Conservation (phyloP, 2,113 vertebrate genomes). For the Oophaga pumilio region DNA sequence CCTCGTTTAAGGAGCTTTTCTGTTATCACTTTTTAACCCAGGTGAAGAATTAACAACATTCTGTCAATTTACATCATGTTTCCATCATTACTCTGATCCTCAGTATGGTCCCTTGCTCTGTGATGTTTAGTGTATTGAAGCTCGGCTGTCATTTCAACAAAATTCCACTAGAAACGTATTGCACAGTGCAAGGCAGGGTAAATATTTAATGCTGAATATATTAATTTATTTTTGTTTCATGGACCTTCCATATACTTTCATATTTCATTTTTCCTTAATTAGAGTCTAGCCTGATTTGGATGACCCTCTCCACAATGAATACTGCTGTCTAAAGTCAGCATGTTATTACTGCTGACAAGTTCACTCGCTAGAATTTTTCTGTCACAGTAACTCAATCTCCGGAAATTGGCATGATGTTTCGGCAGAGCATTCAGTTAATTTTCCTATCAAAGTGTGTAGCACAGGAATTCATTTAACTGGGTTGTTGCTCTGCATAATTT, state of each 20-base stretch:
- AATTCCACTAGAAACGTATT: not conserved
- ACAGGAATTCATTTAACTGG: slow-evolving; percentile 9
- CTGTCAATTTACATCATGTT: not conserved
- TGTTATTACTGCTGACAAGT: slow-evolving; percentile 51
- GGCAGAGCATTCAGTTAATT: slow-evolving; percentile 13
- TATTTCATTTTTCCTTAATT: slow-evolving; percentile 30
- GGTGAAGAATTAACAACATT: not conserved
- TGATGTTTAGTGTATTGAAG: not conserved
- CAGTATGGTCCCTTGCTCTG: not conserved
- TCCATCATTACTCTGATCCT: not conserved
- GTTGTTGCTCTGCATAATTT: not conserved
- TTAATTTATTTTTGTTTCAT: not conserved
- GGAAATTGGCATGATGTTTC: slow-evolving; percentile 10
- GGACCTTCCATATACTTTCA: not conserved
- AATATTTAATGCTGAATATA: not conserved
- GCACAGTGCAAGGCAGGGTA: not conserved
- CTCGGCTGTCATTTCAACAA: not conserved
- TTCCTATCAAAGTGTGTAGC: not conserved
- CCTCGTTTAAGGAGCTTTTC: too few species aligned
- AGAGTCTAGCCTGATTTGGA: not conserved
- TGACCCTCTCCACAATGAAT: slow-evolving; percentile 39
- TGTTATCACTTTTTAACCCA: not conserved
- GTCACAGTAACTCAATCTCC: slow-evolving; percentile 29
- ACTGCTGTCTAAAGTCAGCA: slow-evolving; percentile 36
- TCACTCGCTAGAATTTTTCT: slow-evolving; percentile 47